These are phyloP conservation scores for Coendou prehensilis DNA, from an alignment of 2,797 vertebrate species.

Conservation along the genomic window DNA sequence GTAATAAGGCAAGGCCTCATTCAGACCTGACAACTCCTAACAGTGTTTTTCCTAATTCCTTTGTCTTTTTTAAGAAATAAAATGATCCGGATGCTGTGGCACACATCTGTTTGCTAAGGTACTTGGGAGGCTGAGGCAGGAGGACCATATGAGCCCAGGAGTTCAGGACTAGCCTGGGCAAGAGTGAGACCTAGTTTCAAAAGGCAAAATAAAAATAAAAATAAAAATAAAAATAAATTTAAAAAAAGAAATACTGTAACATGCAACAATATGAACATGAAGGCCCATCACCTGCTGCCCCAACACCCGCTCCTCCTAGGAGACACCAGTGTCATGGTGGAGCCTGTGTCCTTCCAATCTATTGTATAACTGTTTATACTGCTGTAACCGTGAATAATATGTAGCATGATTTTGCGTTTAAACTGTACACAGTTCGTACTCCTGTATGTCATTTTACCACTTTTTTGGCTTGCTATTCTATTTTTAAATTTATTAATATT, in stretches of 20 bases:
- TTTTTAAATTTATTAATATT: neutral
- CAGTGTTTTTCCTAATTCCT: neutral
- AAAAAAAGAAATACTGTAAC: neutral
- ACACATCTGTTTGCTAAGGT: neutral
- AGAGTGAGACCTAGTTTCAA: neutral
- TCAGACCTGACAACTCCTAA: neutral
- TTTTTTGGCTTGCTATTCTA: neutral
- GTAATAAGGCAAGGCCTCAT: neutral
- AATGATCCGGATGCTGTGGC: neutral
- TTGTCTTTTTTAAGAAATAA: conserved; percentile 17
- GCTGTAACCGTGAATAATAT: neutral
- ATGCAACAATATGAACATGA: neutral
- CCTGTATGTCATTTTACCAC: neutral
- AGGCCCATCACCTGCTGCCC: neutral
- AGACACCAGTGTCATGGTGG: neutral
- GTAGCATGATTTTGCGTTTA: neutral
- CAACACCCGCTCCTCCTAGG: neutral
- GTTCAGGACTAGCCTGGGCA: neutral
- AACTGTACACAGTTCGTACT: neutral
- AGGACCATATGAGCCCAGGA: neutral
- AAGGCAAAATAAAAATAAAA: neutral
- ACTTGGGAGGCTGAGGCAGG: neutral
- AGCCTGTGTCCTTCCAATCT: neutral
- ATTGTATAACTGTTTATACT: neutral
- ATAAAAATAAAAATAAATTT: neutral